Conservation (phyloP, 2,113 vertebrate genomes). For the Symphodus melops region DNA sequence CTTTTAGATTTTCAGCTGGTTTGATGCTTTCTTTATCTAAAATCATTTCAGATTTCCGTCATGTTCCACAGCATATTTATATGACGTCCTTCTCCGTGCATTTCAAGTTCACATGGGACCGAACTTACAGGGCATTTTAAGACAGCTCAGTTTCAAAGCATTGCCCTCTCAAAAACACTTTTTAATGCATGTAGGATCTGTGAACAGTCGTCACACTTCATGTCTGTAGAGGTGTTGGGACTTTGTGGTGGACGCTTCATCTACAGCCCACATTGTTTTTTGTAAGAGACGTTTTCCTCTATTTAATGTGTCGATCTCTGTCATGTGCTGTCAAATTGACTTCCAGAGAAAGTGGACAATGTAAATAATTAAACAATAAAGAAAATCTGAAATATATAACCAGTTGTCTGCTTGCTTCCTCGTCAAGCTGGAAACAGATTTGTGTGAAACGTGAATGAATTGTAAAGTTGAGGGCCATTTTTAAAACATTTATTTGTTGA, state of each 20-base stretch:
- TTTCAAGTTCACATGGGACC: constrained; percentile 16
- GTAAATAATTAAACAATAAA: constrained; percentile 84
- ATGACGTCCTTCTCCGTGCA: background rate
- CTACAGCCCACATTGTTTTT: constrained; percentile 18
- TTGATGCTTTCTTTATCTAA: background rate
- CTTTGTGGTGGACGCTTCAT: background rate
- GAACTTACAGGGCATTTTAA: constrained; percentile 4
- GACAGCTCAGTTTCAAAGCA: constrained; percentile 23
- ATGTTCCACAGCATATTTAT: background rate
- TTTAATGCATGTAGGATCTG: constrained; percentile 8
- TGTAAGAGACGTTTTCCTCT: constrained; percentile 44
- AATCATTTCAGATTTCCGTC: background rate
- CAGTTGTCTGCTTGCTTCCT: background rate
- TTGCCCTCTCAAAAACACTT: constrained; percentile 13
- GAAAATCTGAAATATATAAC: constrained; percentile 42
- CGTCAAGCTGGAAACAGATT: background rate
- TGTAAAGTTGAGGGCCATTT: background rate
- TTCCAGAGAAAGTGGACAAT: constrained; percentile 52
- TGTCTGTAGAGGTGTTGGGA: constrained; percentile 6
- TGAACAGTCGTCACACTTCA: background rate
- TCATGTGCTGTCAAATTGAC: constrained; percentile 37
- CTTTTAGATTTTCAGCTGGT: background rate
- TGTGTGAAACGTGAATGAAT: too few relatives aligned
- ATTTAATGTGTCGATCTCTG: constrained; percentile 40
- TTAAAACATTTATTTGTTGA: constrained; percentile 59